These are phyloP conservation scores for Zoanthus solanderi DNA, from an alignment of 92 coral and sea anemone genomes.

Conservation along the genomic window DNA sequence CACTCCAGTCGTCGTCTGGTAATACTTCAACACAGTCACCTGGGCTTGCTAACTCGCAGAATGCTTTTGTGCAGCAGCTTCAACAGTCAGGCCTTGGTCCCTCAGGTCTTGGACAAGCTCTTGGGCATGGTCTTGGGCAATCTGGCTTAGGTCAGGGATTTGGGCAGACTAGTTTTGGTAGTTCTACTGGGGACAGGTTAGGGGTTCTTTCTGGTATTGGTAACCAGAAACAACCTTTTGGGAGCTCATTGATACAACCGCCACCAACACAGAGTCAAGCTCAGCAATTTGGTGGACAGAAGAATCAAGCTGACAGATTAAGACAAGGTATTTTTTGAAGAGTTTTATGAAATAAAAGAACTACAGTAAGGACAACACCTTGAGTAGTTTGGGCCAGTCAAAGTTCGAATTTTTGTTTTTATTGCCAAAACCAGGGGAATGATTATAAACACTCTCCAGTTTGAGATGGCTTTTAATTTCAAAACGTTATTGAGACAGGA, in stretches of 20 bases:
- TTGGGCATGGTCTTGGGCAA: slow-evolving; percentile 37
- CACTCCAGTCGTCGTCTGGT: slow-evolving; percentile 60
- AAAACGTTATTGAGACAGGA: too few species aligned
- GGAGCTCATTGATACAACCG: slow-evolving; percentile 77
- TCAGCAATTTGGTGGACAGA: slow-evolving; percentile 72
- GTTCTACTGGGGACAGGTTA: slow-evolving; percentile 71
- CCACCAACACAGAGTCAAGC: slow-evolving; percentile 65
- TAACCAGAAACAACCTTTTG: slow-evolving; percentile 74
- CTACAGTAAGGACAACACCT: too few species aligned
- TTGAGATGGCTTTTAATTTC: too few species aligned
- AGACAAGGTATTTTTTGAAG: slow-evolving; percentile 73
- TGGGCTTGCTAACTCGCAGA: slow-evolving; percentile 78
- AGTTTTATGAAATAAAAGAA: neutral
- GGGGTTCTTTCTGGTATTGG: slow-evolving; percentile 80
- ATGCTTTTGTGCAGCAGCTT: slow-evolving; percentile 84
- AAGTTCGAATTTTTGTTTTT: too few species aligned
- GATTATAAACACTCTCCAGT: too few species aligned
- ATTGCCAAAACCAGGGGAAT: too few species aligned
- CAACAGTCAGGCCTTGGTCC: slow-evolving; percentile 84
- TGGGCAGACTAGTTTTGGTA: slow-evolving; percentile 53
- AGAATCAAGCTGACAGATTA: slow-evolving; percentile 80
- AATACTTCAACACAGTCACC: slow-evolving; percentile 82
- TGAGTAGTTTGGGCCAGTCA: too few species aligned
- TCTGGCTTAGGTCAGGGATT: slow-evolving; percentile 34
- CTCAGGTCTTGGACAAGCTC: slow-evolving; percentile 44